Evolutionary conservation across 2,113 vertebrate species (phyloP).

Genomic region (Gadus macrocephalus): DNA sequence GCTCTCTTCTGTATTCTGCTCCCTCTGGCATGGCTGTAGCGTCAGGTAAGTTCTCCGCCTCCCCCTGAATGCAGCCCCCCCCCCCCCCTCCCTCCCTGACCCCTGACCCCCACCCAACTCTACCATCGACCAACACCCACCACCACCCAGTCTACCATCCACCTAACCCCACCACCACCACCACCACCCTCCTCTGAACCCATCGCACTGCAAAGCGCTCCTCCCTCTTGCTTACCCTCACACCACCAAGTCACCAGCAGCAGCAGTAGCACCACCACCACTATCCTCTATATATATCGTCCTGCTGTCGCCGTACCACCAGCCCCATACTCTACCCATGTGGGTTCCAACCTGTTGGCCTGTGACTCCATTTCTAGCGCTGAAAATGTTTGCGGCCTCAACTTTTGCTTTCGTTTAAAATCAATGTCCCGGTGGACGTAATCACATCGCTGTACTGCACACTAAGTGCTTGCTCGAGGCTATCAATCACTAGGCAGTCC

Average conservation of each 20-base stretch:
- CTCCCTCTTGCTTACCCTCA: too few species aligned
- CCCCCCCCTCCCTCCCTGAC: conserved; percentile 1
- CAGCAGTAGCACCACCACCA: background rate
- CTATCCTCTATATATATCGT: background rate
- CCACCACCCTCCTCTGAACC: background rate
- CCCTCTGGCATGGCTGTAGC: conserved; percentile 97
- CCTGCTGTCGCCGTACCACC: too few species aligned
- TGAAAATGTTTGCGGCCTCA: too few species aligned
- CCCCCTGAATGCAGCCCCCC: conserved; percentile 59
- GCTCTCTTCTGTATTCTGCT: conserved; percentile 99
- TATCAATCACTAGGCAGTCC: too few species aligned
- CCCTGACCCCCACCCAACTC: conserved; percentile 6
- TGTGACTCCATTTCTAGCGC: too few species aligned
- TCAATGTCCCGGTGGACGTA: too few species aligned
- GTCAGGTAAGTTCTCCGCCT: conserved; percentile 91
- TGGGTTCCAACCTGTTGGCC: too few species aligned
- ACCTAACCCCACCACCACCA: background rate
- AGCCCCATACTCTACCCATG: too few species aligned
- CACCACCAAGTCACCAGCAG: conserved; percentile 16
- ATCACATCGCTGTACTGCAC: too few species aligned
- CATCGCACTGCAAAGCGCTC: conserved; percentile 10
- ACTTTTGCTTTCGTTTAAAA: too few species aligned
- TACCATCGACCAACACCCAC: conserved; percentile 16
- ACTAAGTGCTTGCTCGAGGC: too few species aligned
- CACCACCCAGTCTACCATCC: conserved; percentile 31